Evolutionary conservation across 2,113 vertebrate genomes (phyloP), one percentile per base, ranked within the genome.

Genomic region (Gymnorhina tibicen): DNA sequence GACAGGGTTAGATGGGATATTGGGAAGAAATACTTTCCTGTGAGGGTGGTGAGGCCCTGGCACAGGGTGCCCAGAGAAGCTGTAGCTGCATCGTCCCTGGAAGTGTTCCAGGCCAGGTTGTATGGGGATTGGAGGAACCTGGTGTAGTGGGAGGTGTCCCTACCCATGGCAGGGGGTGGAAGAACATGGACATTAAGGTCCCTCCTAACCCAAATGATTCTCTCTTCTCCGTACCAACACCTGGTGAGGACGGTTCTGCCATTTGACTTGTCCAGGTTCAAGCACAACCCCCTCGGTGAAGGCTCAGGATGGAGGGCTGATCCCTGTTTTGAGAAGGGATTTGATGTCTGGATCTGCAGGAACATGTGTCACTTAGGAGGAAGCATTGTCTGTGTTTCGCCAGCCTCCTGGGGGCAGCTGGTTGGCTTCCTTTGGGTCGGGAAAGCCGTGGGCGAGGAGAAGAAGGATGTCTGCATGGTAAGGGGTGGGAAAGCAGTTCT

Each of bases 221-320:
- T 59, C 0, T 91, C 20, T 10, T 72, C 33, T 79, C 41, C 0
- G 0, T 56, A 9, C 17, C 1, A 2, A 24, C 27, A 26, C 9
- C 33, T 0, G 0, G 0, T 30, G 53, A 49, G 41, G 13, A 47
- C 1, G 1, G 63, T 69, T 68, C 41, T 93, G 67, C 47, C 42
- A 9, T 68, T 85, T 53, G 17, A 13, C 4, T 78, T 23, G 17
- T 46, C 18, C 30, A 8, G 12, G 9, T 73, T 72, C 12, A 47
- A 66, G 16, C 46, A 24, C 59, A 58, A 30, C 26, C 12, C 15
- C 10, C 7, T 33, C 0, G 0, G 17, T 78, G 35, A 27, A 67
- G 69, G 53, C 86, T 76, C 24, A 53, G 33, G 33, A 67, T 78
- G 41, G 19, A 49, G 76, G 49, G 16, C 44, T 83, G 46, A 80